These are phyloP conservation scores for Actinopyga echinites DNA, from an alignment of 53 echinoderm and acorn worm genomes.

Conservation along the genomic window DNA sequence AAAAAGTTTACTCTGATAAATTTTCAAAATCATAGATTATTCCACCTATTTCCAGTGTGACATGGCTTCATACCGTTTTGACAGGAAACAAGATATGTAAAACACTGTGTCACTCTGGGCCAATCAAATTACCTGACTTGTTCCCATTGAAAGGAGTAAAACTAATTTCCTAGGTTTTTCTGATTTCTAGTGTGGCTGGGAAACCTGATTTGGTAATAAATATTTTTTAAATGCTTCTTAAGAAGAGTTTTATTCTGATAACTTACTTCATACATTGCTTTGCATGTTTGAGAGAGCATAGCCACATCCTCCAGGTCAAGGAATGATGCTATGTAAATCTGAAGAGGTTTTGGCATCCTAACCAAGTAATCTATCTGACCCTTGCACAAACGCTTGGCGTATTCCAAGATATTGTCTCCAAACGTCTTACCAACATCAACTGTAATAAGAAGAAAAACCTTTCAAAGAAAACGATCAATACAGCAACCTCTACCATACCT, in stretches of 20 bases:
- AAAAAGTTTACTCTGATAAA: no score
- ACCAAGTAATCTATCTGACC: slow-evolving; percentile 81
- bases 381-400: slow-evolving; percentile 70
- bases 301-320: slow-evolving; percentile 88
- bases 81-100: no score
- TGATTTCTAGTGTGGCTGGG: no score
- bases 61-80: no score
- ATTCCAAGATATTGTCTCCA: slow-evolving; percentile 70
- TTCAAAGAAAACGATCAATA: background rate
- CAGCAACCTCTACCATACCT: background rate
- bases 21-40: no score
- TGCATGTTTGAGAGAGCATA: slow-evolving; percentile 81
- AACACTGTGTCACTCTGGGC: no score
- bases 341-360: slow-evolving; percentile 82
- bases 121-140: no score
- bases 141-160: no score
- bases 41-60: no score
- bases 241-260: background rate
- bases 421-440: slow-evolving; percentile 88
- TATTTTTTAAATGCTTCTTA: no score
- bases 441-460: slow-evolving; percentile 34
- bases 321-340: slow-evolving; percentile 82
- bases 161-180: no score
- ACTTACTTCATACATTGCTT: slow-evolving; percentile 87
- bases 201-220: no score